Percentiles rank a stretch among this genome's conserved stretches.
phyloP scores from a whole-genome alignment of 2,797 vertebrate genomes.

The Amblyopsis hoosieri region DNA sequence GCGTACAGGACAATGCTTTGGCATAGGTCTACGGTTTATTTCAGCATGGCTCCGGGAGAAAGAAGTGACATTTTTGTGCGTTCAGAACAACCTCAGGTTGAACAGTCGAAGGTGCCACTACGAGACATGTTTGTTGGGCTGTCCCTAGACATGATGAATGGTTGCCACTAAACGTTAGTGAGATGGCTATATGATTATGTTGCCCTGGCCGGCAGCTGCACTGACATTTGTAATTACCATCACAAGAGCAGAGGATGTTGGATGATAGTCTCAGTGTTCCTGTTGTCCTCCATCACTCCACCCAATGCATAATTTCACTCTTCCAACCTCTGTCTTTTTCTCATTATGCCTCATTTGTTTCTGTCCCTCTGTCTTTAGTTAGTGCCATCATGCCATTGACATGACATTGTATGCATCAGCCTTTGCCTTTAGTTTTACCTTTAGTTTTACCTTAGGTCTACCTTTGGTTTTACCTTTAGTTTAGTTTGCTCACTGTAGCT shows the following conservation, averaged over 20 bases:
- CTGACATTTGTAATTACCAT: constrained; percentile 12
- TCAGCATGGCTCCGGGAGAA: neutral
- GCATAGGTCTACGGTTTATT: too few species aligned
- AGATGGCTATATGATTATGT: constrained; percentile 11
- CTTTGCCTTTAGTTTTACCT: too few species aligned
- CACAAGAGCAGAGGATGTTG: constrained; percentile 8
- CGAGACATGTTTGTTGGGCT: constrained; percentile 40
- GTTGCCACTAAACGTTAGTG: constrained; percentile 8
- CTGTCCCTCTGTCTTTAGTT: neutral
- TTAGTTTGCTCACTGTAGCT: too few species aligned
- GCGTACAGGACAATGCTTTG: too few species aligned
- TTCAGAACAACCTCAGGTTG: constrained; percentile 26
- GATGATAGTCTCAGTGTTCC: constrained; percentile 16
- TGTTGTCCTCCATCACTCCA: neutral
- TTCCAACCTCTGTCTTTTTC: constrained; percentile 13
- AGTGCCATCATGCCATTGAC: too few species aligned
- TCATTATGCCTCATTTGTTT: constrained; percentile 2
- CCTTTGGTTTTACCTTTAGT: too few species aligned
- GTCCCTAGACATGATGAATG: constrained; percentile 12
- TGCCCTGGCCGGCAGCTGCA: constrained; percentile 16
- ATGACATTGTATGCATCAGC: too few species aligned
- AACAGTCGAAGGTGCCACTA: constrained; percentile 30
- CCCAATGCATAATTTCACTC: neutral
- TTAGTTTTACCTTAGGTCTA: too few species aligned
- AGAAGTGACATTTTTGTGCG: neutral